Base-by-base conservation (phyloP, 92 coral and sea anemone species). In the Ricordea florida region DNA sequence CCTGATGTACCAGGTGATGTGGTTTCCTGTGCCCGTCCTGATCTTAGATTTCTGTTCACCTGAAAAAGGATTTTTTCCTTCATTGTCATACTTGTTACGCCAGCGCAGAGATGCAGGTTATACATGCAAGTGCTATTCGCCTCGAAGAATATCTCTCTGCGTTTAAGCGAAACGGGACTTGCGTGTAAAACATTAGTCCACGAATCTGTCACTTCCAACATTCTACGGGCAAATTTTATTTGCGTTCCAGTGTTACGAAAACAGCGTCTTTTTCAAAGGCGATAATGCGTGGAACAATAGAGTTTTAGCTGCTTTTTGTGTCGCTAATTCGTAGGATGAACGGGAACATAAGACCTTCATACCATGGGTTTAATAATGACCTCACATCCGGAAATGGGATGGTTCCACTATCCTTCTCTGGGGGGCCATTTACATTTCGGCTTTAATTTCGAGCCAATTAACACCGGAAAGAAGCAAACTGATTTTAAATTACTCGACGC, bases 401-500 rank as follows among this genome's bases (percentile, higher is more conserved):
- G 43, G 41, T 28, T 33, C 14, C 18, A 52, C 28, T 27, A 7
- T 43, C 26, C 53, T 70, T 65, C 77, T 70, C 77, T 53, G 61
- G 65, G 76, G 77, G 55, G 52, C 77, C 29, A 70, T 70, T 53
- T 70, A 38, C 32, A 65, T 70, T 65, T 70, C 28, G 17, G 40
- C 53, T 70, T 70, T 36, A 70, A 53, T 56, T 52, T 25, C 33
- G 42, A 21, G 66, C 65, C 56, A 70, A 70, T 70, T 70, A 70
- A 41, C 77, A 56, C 65, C 64, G 77, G 77, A 70, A 53, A 70
- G 53, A 65, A 13, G 64, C 56, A 52, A 70, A 70, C 63, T 56
- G 65, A 38, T 55, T 70, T 53, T 70, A 26, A 40, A 70, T 27
- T 37, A 43, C 52, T n/a, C n/a, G n/a, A n/a, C n/a, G n/a, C n/a